Evolutionary conservation across 2,888 invertebrate species (phyloP).

Genomic region (Pandemis corylana): DNA sequence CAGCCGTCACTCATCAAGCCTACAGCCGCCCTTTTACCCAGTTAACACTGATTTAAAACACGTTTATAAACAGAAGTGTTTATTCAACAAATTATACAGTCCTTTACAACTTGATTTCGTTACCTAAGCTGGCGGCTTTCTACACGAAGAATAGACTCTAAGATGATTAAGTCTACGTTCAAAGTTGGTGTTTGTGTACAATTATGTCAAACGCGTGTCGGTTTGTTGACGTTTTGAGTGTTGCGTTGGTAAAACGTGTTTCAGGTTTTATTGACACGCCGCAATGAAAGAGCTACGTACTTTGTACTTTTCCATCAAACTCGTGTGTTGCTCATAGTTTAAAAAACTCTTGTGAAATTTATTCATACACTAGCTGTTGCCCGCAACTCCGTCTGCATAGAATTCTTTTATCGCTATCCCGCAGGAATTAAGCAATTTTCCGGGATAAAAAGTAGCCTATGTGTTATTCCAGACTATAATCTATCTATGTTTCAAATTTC

Average conservation of each 20-base stretch:
- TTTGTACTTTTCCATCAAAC: background rate
- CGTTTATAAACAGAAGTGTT: constrained; percentile 44
- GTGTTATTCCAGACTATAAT: too few species aligned
- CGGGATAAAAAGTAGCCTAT: too few species aligned
- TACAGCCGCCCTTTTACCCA: constrained; percentile 6
- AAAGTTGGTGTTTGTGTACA: background rate
- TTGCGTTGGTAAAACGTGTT: background rate
- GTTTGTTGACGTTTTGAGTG: background rate
- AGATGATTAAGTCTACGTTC: background rate
- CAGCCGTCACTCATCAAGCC: background rate
- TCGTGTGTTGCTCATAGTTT: too few species aligned
- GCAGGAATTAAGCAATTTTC: too few species aligned
- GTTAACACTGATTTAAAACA: constrained; percentile 31
- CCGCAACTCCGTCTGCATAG: too few species aligned
- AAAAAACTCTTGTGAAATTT: too few species aligned
- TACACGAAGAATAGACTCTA: constrained; percentile 6
- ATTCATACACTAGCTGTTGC: too few species aligned
- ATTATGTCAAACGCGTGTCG: background rate
- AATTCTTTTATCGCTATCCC: too few species aligned
- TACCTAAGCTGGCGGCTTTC: constrained; percentile 38
- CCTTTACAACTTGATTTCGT: constrained; percentile 47
- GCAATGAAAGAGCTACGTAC: background rate
- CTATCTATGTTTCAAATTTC: too few species aligned
- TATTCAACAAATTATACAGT: constrained; percentile 45
- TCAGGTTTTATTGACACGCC: background rate